A percentile compares a stretch with the other conserved stretches of the same genome.
Conservation (phyloP, 2,888 invertebrate species). For the Merodon equestris region DNA sequence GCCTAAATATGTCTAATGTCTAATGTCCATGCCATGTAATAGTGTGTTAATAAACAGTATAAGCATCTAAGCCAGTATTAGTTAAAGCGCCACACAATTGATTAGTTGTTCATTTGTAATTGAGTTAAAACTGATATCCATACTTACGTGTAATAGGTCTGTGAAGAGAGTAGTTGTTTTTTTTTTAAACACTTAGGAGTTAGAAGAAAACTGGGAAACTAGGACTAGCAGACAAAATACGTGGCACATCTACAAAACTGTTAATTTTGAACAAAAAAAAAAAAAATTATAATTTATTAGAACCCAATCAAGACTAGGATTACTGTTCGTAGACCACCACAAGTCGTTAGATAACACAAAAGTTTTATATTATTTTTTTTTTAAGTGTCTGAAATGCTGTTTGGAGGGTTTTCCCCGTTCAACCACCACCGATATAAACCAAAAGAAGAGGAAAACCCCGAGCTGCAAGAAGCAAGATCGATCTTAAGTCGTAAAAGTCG, state of each 20-base stretch:
- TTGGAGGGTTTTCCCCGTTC: conserved; percentile 32
- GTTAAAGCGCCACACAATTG: conserved; percentile 43
- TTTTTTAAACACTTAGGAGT: conserved; percentile 37
- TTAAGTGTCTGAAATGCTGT: background rate
- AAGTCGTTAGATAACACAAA: conserved; percentile 48
- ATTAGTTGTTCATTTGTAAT: conserved; percentile 8
- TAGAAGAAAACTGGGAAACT: conserved; percentile 41
- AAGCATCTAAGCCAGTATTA: conserved; percentile 46
- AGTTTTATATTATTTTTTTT: background rate
- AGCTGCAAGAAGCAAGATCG: conserved; percentile 26
- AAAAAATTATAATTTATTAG: conserved; percentile 11
- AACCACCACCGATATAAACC: background rate
- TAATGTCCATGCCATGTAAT: conserved; percentile 39
- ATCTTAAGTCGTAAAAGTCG: conserved; percentile 12
- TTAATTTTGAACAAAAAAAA: conserved; percentile 30
- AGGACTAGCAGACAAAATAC: conserved; percentile 61
- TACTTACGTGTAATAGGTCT: conserved; percentile 55
- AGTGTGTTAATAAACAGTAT: conserved; percentile 35
- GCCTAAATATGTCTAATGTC: too few relatives aligned
- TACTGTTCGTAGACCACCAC: conserved; percentile 54
- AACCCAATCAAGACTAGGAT: background rate
- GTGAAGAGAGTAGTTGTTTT: conserved; percentile 3
- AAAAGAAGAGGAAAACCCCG: conserved; percentile 22
- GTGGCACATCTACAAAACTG: conserved; percentile 66
- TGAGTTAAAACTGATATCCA: conserved; percentile 26